Evolutionary conservation across 2,113 vertebrate genomes (phyloP), one percentile per base, ranked within the genome.

Genomic region (Chloroceryle aenea): DNA sequence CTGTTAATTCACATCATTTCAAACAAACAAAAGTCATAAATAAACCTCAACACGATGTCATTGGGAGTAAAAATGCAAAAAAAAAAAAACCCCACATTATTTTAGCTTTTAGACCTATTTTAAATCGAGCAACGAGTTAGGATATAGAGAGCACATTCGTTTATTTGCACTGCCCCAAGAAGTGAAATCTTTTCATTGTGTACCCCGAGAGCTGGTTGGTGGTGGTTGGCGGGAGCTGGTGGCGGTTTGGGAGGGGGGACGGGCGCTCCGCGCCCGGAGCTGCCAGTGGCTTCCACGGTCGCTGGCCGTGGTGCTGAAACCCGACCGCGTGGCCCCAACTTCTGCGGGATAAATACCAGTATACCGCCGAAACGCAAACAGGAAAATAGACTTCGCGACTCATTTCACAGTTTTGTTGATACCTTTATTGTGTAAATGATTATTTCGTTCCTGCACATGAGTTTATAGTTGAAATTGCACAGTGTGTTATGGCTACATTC

Each of bases 291-390:
- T 13, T 12, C 14, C 12, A 26, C 7, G 10, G 6, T 19, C 19
- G 14, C 16, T 19, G 27, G 8, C 75, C 85, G 21, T 96, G 97
- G 97, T 97, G 79, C 96, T 98, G 95, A 89, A 94, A 87, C 53
- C 27, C 43, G 59, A 56, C 92, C 52, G 14, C 34, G 4, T 22
- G 6, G 4, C 45, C 23, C 12, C 26, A 6, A 2, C 7, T 36
- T 32, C 40, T 12, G 4, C 36, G 3, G 32, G 36, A 3, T 25
- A 14, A 47, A 29, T 21, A 25, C 3, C 14, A 4, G 4, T 14
- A 15, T 10, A 5, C 30, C 3, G 1, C 4, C 23, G 10, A 27
- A 30, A 7, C 40, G 12, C 34, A 20, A 36, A 14, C 3, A 17
- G 14, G 17, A 62, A 27, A 40, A 29, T 20, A 61, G 45, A 7